phyloP scores from a whole-genome alignment of 2,113 vertebrate species.

The Lycocorax pyrrhopterus region DNA sequence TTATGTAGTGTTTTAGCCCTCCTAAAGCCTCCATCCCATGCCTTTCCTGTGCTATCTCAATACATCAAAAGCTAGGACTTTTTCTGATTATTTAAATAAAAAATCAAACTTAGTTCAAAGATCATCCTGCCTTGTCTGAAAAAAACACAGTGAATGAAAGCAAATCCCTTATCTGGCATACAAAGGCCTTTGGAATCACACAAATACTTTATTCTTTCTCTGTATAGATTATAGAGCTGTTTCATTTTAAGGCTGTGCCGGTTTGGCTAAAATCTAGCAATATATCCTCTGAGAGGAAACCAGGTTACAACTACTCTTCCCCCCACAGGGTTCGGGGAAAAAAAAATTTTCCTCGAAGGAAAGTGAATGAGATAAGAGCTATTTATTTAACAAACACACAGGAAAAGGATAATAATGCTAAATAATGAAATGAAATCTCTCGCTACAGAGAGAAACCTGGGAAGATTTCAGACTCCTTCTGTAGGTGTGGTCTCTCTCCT shows the following conservation, averaged over 20 bases:
- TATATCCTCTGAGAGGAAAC: too few species aligned
- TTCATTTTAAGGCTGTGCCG: slow-evolving; percentile 68
- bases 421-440: too few species aligned
- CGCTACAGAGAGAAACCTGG: too few species aligned
- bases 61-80: not conserved
- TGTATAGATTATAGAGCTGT: slow-evolving; percentile 26
- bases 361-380: too few species aligned
- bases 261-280: too few species aligned
- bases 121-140: not conserved
- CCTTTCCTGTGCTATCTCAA: slow-evolving; percentile 29
- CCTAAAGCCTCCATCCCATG: not conserved
- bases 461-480: too few species aligned
- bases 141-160: not conserved
- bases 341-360: too few species aligned
- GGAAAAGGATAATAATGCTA: too few species aligned
- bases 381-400: too few species aligned
- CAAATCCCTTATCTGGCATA: slow-evolving; percentile 17
- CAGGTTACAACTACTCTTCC: too few species aligned
- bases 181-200: slow-evolving; percentile 8
- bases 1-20: slow-evolving; percentile 16
- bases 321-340: too few species aligned
- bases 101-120: not conserved
- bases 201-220: slow-evolving; percentile 32
- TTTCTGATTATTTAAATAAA: slow-evolving; percentile 15
- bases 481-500: too few species aligned